phyloP scores from a whole-genome alignment of 2,797 vertebrate species.

The Diceros bicornis region DNA sequence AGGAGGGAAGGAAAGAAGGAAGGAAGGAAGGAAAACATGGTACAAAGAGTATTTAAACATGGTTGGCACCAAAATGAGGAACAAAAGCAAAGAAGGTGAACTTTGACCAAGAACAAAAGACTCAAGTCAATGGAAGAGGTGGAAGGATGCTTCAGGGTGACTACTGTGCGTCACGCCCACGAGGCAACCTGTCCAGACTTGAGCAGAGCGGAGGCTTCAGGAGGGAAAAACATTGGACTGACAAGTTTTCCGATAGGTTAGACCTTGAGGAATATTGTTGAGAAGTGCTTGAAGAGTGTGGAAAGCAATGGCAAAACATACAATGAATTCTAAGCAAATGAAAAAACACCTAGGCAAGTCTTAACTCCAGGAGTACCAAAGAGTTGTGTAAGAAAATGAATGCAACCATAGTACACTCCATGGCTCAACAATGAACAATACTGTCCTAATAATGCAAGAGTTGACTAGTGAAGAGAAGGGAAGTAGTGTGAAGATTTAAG shows the following conservation, averaged over 20 bases:
- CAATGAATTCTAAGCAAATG: background rate
- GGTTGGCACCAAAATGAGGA: background rate
- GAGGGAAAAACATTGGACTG: too few relatives aligned
- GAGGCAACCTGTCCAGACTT: background rate
- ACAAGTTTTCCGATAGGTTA: background rate
- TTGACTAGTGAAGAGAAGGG: background rate
- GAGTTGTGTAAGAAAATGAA: background rate
- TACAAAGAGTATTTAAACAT: background rate
- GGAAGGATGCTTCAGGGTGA: background rate
- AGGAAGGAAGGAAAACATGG: background rate
- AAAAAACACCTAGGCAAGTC: background rate
- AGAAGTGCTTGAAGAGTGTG: background rate
- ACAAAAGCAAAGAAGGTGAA: background rate
- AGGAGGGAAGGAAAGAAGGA: too few relatives aligned
- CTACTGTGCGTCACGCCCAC: background rate
- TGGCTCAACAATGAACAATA: background rate
- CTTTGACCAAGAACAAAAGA: background rate
- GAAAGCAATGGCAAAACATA: background rate
- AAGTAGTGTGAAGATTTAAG: background rate
- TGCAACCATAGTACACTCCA: background rate
- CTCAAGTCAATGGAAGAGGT: background rate
- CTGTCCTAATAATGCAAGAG: fast-evolving
- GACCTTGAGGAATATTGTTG: background rate
- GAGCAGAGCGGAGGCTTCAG: background rate
- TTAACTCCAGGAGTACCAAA: background rate